A percentile compares a stretch with the other conserved stretches of the same genome.
phyloP scores from a whole-genome alignment of 2,888 invertebrate species.

The Hartigia nigra region DNA sequence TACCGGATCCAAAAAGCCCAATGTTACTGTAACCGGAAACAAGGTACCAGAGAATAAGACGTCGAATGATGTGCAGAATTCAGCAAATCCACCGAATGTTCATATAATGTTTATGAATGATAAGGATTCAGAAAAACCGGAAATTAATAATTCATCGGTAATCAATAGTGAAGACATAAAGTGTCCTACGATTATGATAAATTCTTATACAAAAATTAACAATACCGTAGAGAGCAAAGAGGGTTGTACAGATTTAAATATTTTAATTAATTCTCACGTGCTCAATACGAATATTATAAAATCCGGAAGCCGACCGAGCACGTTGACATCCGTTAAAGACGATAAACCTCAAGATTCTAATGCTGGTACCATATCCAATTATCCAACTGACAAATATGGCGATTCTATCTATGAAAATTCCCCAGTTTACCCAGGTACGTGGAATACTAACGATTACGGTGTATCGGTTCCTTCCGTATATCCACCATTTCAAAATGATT shows the following conservation, averaged over 20 bases:
- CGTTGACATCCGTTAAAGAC: not conserved
- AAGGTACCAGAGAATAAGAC: slow-evolving; percentile 25
- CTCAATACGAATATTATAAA: slow-evolving; percentile 70
- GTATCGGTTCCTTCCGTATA: slow-evolving; percentile 8
- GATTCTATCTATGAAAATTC: not conserved
- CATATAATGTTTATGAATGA: slow-evolving; percentile 56
- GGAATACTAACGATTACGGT: not conserved
- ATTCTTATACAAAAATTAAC: slow-evolving; percentile 59
- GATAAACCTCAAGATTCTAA: not conserved
- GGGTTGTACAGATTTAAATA: slow-evolving; percentile 77
- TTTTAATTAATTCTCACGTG: slow-evolving; percentile 77
- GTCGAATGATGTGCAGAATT: slow-evolving; percentile 32
- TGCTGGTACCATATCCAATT: not conserved
- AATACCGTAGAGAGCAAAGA: slow-evolving; percentile 70
- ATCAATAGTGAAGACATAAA: slow-evolving; percentile 33
- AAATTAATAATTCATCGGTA: slow-evolving; percentile 1
- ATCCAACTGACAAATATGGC: slow-evolving; percentile 20
- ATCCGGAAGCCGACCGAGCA: slow-evolving; percentile 14
- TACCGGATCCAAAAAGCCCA: slow-evolving; percentile 42
- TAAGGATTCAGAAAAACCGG: slow-evolving; percentile 27
- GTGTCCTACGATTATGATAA: slow-evolving; percentile 62
- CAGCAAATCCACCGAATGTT: slow-evolving; percentile 44
- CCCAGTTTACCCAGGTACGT: not conserved
- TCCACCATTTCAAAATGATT: slow-evolving; percentile 11
- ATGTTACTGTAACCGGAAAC: slow-evolving; percentile 39